These are phyloP conservation scores for Suillia variegata DNA, from an alignment of 2,888 invertebrate species.

Conservation along the genomic window DNA sequence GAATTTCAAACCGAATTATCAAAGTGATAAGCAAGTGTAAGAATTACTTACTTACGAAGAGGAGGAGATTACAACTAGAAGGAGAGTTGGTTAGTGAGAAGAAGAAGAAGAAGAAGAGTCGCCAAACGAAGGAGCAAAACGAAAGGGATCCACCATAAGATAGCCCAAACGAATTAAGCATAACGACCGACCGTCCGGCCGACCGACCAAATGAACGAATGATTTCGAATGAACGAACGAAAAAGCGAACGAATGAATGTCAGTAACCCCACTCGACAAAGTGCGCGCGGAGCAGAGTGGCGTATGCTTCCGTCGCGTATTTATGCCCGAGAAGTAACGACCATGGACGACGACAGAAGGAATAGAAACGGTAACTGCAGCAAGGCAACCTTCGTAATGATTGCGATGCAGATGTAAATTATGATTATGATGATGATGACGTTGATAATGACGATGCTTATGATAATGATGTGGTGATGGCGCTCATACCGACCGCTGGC, in stretches of 20 bases:
- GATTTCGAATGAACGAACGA: too few species aligned
- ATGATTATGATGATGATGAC: not conserved
- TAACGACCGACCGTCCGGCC: too few species aligned
- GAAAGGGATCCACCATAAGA: too few species aligned
- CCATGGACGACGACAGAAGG: not conserved
- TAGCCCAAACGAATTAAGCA: slow-evolving; percentile 1
- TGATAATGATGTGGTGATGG: not conserved
- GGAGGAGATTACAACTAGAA: not conserved
- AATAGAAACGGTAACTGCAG: not conserved
- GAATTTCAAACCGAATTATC: too few species aligned
- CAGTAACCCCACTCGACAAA: slow-evolving; percentile 50
- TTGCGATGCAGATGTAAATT: not conserved
- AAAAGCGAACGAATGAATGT: slow-evolving; percentile 43
- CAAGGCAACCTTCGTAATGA: not conserved
- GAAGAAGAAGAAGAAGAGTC: not conserved
- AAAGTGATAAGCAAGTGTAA: slow-evolving; percentile 12
- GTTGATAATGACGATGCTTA: not conserved
- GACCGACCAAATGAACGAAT: too few species aligned
- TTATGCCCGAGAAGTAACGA: not conserved
- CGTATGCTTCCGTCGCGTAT: not conserved
- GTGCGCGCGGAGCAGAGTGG: too few species aligned
- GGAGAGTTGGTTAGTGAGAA: not conserved
- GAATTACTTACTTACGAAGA: too few species aligned
- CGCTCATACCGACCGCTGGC: not conserved
- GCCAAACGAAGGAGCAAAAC: not conserved